Conservation (phyloP, 2,797 vertebrate genomes). For the Sebastes jordani region DNA sequence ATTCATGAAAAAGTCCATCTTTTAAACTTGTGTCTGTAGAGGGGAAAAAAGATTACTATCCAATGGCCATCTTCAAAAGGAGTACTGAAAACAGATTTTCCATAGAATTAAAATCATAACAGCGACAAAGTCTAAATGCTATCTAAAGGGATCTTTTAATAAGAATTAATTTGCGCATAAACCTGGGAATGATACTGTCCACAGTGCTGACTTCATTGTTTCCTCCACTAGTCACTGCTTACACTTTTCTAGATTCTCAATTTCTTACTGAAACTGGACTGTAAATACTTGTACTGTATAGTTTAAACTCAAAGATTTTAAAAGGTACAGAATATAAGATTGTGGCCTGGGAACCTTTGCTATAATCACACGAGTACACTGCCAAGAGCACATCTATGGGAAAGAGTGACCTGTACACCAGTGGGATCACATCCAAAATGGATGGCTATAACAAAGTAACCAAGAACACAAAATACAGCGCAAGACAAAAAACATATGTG, state of each 20-base stretch:
- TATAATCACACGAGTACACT: neutral
- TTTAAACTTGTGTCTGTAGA: conserved; percentile 96
- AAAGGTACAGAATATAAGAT: neutral
- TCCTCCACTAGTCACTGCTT: neutral
- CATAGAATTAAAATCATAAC: neutral
- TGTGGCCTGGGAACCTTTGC: neutral
- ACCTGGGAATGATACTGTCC: neutral
- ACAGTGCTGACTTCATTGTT: neutral
- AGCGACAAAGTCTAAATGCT: neutral
- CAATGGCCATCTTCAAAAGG: neutral
- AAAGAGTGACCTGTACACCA: neutral
- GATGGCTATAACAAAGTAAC: neutral
- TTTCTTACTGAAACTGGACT: neutral
- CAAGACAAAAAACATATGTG: neutral
- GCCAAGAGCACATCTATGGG: neutral
- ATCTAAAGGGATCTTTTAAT: neutral
- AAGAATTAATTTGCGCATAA: neutral
- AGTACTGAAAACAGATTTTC: neutral
- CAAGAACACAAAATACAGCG: neutral
- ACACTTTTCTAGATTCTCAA: neutral
- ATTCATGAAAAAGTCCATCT: conserved; percentile 99
- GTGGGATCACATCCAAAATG: neutral
- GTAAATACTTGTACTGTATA: neutral
- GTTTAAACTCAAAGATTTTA: neutral
- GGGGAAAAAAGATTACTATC: neutral